Base-by-base conservation (phyloP, 2,888 invertebrate genomes). In the Luperina nickerlii region DNA sequence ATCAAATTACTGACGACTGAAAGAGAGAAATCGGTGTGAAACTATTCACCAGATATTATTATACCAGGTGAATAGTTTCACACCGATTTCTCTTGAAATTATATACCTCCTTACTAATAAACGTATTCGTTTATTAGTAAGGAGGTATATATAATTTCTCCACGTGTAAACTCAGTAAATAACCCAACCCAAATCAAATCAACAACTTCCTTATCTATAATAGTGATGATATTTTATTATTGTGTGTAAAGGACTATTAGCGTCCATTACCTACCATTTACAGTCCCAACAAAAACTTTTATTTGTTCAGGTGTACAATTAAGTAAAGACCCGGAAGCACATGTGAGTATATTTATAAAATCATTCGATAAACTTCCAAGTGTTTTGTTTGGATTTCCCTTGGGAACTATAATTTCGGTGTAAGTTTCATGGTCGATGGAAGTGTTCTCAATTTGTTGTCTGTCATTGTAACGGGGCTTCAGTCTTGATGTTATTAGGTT, bases 321-420 rank as follows among this genome's bases (percentile, higher is more conserved):
- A 38, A 65, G 24, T 68, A 13, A 60, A 27, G 27, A 62, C 69
- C 48, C 67, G 38, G 32, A 66, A 84, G 63, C 38, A 45, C 42
- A 76, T 42, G n/a, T 54, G 32, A 32, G 32, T 60, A 72, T 68
- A 71, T 82, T 85, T 74, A 54, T 82, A 74, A 57, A 57, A 78
- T 75, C 68, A 74, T n/a, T 72, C 68, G 67, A 75, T 86, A 74
- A 69, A 74, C 60, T 86, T 84, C 27, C 62, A 57, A 57, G 67
- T 71, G 63, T 76, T 74, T 73, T 57, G 76, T 76, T 74, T 76
- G 13, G 24, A 79, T 86, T 86, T 82, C 77, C 71, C 74, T 20
- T 20, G 24, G n/a, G 77, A 32, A 60, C 77, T 72, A 72, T 74
- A 74, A 72, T 74, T 85, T 77, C 48, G 60, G 27, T 75, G 51